A percentile compares a stretch with the other conserved stretches of the same genome.
These are phyloP conservation scores for Chaenogobius annularis DNA, from an alignment of 2,113 vertebrate species.

Conservation along the genomic window DNA sequence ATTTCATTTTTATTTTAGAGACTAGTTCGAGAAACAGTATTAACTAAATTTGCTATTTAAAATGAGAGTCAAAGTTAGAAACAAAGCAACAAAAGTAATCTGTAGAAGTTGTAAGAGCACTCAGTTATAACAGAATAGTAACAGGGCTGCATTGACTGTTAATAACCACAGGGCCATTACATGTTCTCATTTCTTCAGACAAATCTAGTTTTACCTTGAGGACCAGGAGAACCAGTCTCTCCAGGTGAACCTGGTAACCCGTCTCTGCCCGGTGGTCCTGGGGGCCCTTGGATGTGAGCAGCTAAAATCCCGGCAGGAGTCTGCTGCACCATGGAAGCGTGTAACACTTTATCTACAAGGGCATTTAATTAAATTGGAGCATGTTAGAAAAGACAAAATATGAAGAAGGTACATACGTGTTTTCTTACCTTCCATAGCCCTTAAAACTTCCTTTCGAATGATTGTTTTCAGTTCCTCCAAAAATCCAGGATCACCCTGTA, in stretches of 20 bases:
- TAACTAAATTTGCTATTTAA: not conserved
- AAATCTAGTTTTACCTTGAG: constrained; percentile 84
- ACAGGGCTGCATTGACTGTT: not conserved
- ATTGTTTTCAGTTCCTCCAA: constrained; percentile 91
- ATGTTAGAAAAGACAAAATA: not conserved
- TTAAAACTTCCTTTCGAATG: constrained; percentile 88
- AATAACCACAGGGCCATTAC: constrained; percentile 10
- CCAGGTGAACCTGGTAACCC: constrained; percentile 89
- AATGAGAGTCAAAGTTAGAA: not conserved
- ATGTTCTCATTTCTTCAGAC: not conserved
- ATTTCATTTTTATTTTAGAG: too few relatives aligned
- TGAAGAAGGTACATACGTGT: not conserved
- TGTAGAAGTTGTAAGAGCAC: not conserved
- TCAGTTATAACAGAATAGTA: not conserved
- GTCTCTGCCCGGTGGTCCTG: constrained; percentile 88
- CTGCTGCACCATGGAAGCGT: constrained; percentile 80
- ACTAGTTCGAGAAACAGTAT: not conserved
- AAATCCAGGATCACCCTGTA: constrained; percentile 82
- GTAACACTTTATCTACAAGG: constrained; percentile 77
- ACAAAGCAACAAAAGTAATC: not conserved
- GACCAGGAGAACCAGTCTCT: constrained; percentile 83
- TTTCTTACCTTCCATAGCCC: constrained; percentile 89
- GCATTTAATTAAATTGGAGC: not conserved
- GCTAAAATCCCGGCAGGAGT: constrained; percentile 89
- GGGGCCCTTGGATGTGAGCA: constrained; percentile 83